Conservation (phyloP, 1,140 invertebrate genomes). For the Drosophila navojoa region DNA sequence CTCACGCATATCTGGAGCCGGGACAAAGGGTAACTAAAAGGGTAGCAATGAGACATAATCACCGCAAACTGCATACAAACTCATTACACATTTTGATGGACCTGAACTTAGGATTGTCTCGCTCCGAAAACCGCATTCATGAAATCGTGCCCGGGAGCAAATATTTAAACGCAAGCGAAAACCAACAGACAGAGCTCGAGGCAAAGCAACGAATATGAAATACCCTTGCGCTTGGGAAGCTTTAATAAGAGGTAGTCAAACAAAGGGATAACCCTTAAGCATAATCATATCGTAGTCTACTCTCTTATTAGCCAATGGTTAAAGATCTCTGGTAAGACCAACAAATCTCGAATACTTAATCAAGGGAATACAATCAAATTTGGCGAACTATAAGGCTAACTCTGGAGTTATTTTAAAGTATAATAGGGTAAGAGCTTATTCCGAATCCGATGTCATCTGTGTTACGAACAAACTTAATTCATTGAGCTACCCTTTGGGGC, state of each 20-base stretch:
- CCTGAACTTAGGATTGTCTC: conserved; percentile 26
- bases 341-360: too few species aligned
- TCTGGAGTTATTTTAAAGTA: too few species aligned
- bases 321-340: background rate
- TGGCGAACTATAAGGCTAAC: too few species aligned
- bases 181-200: background rate
- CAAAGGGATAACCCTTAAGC: too few species aligned
- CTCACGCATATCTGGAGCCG: background rate
- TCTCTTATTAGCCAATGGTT: too few species aligned
- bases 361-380: too few species aligned
- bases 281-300: too few species aligned
- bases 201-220: background rate
- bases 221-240: background rate
- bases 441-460: too few species aligned
- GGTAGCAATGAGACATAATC: conserved; percentile 9
- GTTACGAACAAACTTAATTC: background rate
- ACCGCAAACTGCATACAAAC: conserved; percentile 18
- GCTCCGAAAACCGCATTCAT: conserved; percentile 32
- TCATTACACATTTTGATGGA: conserved; percentile 39
- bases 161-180: conserved; percentile 24
- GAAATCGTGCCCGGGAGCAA: conserved; percentile 33
- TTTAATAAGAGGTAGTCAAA: too few species aligned
- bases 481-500: background rate
- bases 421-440: too few species aligned
- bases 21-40: conserved; percentile 4